Evolutionary conservation across 2,888 invertebrate species (phyloP).

Genomic region (Hyposoter didymator): DNA sequence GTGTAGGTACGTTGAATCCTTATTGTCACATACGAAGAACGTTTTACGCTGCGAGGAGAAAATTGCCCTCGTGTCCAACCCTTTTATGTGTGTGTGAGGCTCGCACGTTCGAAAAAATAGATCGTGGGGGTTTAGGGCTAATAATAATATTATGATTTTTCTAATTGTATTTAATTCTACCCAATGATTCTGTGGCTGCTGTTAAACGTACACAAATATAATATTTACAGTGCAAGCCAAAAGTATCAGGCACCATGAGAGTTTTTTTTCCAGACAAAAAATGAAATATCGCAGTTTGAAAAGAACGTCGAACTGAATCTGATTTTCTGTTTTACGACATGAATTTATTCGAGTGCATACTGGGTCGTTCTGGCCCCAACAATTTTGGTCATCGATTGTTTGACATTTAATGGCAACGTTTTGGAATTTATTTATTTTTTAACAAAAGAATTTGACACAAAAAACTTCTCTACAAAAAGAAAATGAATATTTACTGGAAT

Average conservation of each 20-base stretch:
- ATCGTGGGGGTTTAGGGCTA: background rate
- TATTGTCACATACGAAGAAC: background rate
- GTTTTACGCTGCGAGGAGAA: background rate
- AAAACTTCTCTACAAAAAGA: too few species aligned
- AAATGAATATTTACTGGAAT: too few species aligned
- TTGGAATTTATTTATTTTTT: too few species aligned
- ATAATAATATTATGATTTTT: conserved; percentile 29
- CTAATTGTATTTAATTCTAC: conserved; percentile 27
- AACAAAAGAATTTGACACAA: too few species aligned
- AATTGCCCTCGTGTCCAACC: background rate
- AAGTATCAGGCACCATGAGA: too few species aligned
- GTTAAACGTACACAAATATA: conserved; percentile 73
- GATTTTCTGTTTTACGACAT: too few species aligned
- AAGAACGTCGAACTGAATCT: too few species aligned
- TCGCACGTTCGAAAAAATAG: background rate
- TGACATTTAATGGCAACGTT: too few species aligned
- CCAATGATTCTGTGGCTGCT: conserved; percentile 63
- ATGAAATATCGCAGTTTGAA: background rate
- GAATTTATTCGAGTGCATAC: too few species aligned
- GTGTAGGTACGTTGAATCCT: background rate
- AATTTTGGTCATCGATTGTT: too few species aligned
- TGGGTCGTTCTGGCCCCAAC: too few species aligned
- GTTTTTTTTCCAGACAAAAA: too few species aligned
- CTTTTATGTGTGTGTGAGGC: background rate
- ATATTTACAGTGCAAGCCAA: conserved; percentile 50